Evolutionary conservation across 2,888 invertebrate genomes (phyloP), one percentile per base, ranked within the genome.

Genomic region (Pherbina coryleti): DNA sequence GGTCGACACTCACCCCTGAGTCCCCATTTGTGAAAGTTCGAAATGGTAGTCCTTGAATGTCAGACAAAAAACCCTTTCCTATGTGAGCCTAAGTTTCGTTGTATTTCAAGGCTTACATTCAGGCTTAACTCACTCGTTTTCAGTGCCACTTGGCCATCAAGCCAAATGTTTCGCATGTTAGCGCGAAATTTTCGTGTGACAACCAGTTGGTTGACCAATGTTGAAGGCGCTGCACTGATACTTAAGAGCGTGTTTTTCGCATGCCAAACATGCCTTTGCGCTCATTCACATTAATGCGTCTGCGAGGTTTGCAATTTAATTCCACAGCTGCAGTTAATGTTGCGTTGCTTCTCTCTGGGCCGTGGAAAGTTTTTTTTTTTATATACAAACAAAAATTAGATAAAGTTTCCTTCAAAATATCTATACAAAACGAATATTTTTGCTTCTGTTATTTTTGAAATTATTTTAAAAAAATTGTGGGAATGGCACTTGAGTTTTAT

Each of bases 111-210:
- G 79, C 77, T 81, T 79, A 81, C 80, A 81, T 71, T 77, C 66
- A 79, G 79, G 77, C 74, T 81, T 72, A 17, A 19, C 14, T 64
- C 57, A 72, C 78, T 79, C 31, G 34, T 53, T 1, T 5, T 75
- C 72, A 60, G 25, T 75, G 70, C 62, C 62, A 57, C 71, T 79
- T 77, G 78, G 81, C 81, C 79, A 82, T 80, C 80, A 82, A 82
- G 82, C 80, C 80, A 82, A 82, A 79, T 71, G 71, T 77, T 79
- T 66, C 69, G 57, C 70, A 55, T 66, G 25, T 14, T 71, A 49
- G 28, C 22, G 53, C 14, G 37, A 64, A 31, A 44, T 49, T 60
- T 55, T 67, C 31, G 11, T 71, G 17, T 67, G 49, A 28, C 57
- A 37, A 73, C 51, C 51, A 64, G 55, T 74, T 73, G 57, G 72